Conservation (phyloP, 2,797 vertebrate species). For the Tapirus indicus region DNA sequence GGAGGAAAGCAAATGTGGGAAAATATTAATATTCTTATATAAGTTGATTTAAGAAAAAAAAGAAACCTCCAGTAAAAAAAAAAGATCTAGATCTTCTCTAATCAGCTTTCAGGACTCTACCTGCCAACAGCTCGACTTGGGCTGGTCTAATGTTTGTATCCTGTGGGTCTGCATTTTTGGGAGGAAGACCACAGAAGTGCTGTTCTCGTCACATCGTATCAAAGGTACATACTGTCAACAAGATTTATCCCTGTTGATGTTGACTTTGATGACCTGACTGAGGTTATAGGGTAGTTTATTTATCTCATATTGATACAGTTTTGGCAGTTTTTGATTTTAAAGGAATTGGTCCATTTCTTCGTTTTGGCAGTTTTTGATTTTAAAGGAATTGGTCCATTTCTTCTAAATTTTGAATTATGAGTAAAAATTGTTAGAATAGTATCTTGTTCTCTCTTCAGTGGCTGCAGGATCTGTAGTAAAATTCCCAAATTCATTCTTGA, state of each 20-base stretch:
- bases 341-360: not conserved
- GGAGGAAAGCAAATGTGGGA: not conserved
- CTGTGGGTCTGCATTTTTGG: fast-evolving
- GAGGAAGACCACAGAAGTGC: not conserved
- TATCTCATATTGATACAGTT: not conserved
- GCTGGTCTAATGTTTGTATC: no score
- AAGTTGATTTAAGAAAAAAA: not conserved
- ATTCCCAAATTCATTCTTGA: not conserved
- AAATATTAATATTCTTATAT: not conserved
- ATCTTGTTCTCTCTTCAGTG: no score
- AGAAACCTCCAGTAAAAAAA: not conserved
- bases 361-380: not conserved
- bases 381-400: not conserved
- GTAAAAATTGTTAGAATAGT: not conserved
- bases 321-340: not conserved
- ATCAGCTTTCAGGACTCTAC: fast-evolving
- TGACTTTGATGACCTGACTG: not conserved
- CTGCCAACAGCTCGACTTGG: not conserved
- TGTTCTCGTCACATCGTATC: not conserved
- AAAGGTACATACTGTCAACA: fast-evolving
- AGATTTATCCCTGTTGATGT: no score
- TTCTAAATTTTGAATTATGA: not conserved
- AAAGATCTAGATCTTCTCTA: not conserved
- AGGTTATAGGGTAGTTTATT: not conserved
- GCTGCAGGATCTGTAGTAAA: not conserved